Base-by-base conservation (phyloP, 1,140 invertebrate genomes). In the Pseudomyrmex pallidus region DNA sequence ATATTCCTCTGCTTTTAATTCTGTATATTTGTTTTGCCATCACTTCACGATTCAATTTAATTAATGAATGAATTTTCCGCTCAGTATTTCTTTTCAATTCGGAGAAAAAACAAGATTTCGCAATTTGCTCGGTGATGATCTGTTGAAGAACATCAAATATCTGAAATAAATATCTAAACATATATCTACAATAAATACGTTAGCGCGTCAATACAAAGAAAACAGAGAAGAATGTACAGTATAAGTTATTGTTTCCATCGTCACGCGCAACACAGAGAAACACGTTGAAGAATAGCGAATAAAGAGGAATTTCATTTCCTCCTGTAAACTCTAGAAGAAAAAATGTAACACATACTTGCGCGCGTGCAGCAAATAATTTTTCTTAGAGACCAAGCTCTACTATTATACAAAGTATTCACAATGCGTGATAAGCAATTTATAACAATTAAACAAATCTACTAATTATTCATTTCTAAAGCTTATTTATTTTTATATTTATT, bases 241-340 rank as follows among this genome's bases (percentile, higher is more conserved):
- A 56, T 67, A 68, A 83, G 44, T 85, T 76, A 70, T 77, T 61
- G 57, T 82, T 88, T 85, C 77, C 76, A 82, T 13, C 62, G 56
- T 56, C 61, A 61, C 25, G 56, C 20, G 35, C 35, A 15, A 44
- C 15, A 50, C 83, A 87, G 82, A 85, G 52, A 76, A 25, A 85
- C 70, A 84, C 83, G 59, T 77, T 54, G 88, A 87, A 35, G 35
- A 35, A 35, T 25, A 77, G 59, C 56, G 66, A 85, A 72, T 87
- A 85, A 85, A 88, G 82, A 87, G 76, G 62, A 88, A 88, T 88
- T 88, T 88, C 87, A 88, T 88, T 83, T 88, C 86, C 83, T 85
- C 67, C 76, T 59, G 73, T 85, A 88, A 88, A 82, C 59, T 62
- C 54, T 54, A 77, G 57, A 62, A 77, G 44, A 59, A 85, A 76